Evolutionary conservation across 1,140 invertebrate species (phyloP), one percentile per base, ranked within the genome.

Genomic region (Bilobella aurantiaca): DNA sequence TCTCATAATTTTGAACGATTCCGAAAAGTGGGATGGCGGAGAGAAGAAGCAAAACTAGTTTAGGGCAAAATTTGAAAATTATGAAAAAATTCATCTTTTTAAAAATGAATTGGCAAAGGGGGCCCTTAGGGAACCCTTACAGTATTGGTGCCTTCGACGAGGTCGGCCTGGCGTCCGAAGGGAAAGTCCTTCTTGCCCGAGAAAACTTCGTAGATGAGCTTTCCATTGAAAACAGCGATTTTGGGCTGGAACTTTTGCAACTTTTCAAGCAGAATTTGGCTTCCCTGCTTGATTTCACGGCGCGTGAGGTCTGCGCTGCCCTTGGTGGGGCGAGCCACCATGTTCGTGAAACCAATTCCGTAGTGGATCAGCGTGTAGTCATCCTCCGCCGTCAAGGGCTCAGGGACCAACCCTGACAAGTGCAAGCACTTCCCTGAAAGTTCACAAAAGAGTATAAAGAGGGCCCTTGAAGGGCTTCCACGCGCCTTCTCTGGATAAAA

Each of bases 201-300:
- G 81, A 96, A 97, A 25, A 96, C 91, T 81, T 96, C 93, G 81
- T 96, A 97, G 71, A 97, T 98, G 63, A 96, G 84, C 82, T 97
- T 97, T 5, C 94, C 94, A 83, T 98, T 98, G 77, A 98, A 98
- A 25, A 96, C 94, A 42, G 93, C 94, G 74, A 98, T 93, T 82
- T 97, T 96, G 62, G 94, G 95, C 74, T 87, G 86, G 81, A 89
- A 98, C 73, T 89, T 88, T 78, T 88, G 84, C 66, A 98, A 79
- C 79, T 98, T 98, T 77, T 95, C 91, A 66, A 90, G 81, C 65
- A 98, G 78, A 74, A 94, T 86, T 77, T 89, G 86, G 73, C 90
- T 91, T 73, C 94, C 83, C 82, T 96, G 92, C 80, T 95, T 93
- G 73, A 98, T 96, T 84, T 98, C 95, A 78, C 94, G 91, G 74